Percentiles rank a stretch among this genome's conserved stretches.
phyloP scores from a whole-genome alignment of 2,888 invertebrate genomes.

The Empis livida region DNA sequence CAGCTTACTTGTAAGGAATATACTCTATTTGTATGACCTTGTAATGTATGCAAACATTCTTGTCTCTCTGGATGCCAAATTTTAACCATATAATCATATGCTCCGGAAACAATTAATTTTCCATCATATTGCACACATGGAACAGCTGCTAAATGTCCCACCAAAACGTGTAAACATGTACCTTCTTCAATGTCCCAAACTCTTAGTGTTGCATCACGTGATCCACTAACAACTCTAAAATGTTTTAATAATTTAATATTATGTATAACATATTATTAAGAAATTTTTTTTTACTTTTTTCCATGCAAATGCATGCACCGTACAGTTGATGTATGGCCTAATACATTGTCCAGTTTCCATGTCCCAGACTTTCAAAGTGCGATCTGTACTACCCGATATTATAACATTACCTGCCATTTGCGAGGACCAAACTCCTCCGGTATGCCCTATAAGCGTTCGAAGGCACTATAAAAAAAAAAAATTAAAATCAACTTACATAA shows the following conservation, averaged over 20 bases:
- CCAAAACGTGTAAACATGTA: constrained; percentile 78
- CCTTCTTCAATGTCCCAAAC: constrained; percentile 95
- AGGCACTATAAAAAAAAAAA: constrained; percentile 56
- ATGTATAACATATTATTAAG: constrained; percentile 1
- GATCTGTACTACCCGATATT: constrained; percentile 91
- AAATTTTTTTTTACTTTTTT: constrained; percentile 58
- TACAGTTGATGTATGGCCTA: constrained; percentile 96
- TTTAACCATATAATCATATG: constrained; percentile 96
- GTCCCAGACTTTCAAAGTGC: constrained; percentile 95
- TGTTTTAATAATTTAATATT: neutral
- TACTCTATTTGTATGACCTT: constrained; percentile 94
- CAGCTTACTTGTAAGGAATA: constrained; percentile 95
- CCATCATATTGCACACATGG: constrained; percentile 99
- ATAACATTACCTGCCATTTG: constrained; percentile 90
- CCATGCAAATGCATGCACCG: constrained; percentile 95
- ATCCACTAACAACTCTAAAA: constrained; percentile 89
- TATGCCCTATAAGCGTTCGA: constrained; percentile 87
- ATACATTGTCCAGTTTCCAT: constrained; percentile 83
- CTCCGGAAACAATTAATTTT: constrained; percentile 88
- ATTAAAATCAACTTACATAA: neutral
- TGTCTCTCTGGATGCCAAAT: constrained; percentile 96
- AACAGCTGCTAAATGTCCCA: constrained; percentile 94
- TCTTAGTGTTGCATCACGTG: constrained; percentile 89
- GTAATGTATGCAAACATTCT: constrained; percentile 87
- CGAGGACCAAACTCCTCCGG: constrained; percentile 98